Base-by-base conservation (phyloP, 2,888 invertebrate species). In the Lagria hirta region DNA sequence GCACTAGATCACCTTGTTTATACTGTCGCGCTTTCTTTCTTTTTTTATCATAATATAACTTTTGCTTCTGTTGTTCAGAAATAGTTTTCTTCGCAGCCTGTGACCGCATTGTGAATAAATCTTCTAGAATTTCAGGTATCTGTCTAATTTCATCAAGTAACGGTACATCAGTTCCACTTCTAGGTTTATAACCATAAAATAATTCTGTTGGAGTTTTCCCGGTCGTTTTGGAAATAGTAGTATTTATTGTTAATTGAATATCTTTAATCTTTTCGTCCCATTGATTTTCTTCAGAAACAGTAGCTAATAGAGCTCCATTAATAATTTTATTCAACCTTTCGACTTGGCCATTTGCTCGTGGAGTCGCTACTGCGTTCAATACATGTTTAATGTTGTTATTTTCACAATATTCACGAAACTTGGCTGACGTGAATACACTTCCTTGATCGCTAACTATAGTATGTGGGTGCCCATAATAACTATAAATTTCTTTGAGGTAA, bases 301-400 rank as follows among this genome's bases (percentile, higher is more conserved):
- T 21, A 4, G 29, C 17, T 2, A 26, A 12, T 15, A 30, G 69
- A 69, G 15, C 70, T 70, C 40, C 22, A 2, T 47, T 7, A 4
- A 56, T 56, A 3, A 54, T 54, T 7, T 52, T 27, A 21, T 55
- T 55, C 15, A 38, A 49, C 10, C 55, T 8, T 10, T 57, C 55
- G 1, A 56, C 47, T 15, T 56, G 52, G 2, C 51, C 54, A 30
- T 57, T 57, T 1, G 55, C 57, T 13, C 58, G 23, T 1, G 55
- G 56, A 0, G 56, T 57, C 1, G 52, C 51, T 2, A 54, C 55
- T 2, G 54, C 43, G 12, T 55, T 54, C 3, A 43, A 6, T 2
- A 58, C 20, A 20, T 51, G 52, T 12, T 44, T 51, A 11, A 43
- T 36, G 3, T 37, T 13, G n/a, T 43, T 28, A 20, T 43, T 10